A percentile compares a stretch with the other conserved stretches of the same genome.
phyloP scores from a whole-genome alignment of 2,113 vertebrate species.

The Nothocercus julius region DNA sequence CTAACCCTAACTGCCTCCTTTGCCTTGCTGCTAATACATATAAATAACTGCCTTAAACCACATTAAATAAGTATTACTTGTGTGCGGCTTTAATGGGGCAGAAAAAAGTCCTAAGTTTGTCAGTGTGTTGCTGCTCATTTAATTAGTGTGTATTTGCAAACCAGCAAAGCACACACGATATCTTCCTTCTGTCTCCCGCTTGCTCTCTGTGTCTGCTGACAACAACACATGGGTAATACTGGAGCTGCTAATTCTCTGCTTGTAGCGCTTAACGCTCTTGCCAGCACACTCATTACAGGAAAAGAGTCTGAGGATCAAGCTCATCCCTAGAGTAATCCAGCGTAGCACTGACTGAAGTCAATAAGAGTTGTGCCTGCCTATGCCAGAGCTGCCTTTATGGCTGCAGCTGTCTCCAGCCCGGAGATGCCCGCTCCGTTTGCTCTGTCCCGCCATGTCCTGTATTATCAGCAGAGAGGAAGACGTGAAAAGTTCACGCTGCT shows the following conservation, averaged over 20 bases:
- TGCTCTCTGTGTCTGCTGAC: neutral
- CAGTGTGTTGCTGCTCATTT: neutral
- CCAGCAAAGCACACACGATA: neutral
- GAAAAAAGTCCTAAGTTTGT: conserved; percentile 17
- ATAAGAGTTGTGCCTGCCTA: neutral
- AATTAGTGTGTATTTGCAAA: conserved; percentile 12
- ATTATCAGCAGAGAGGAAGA: neutral
- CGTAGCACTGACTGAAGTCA: neutral
- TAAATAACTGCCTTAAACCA: neutral
- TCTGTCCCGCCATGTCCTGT: neutral
- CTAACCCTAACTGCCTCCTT: neutral
- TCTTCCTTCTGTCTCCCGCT: neutral
- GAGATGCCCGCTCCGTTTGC: conserved; percentile 26
- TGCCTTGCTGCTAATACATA: neutral
- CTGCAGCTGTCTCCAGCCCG: neutral
- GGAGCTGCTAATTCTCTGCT: conserved; percentile 9
- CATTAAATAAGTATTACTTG: conserved; percentile 11
- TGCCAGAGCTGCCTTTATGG: neutral
- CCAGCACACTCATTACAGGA: neutral
- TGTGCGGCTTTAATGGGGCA: neutral
- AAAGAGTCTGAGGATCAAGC: conserved; percentile 21
- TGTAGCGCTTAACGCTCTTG: neutral
- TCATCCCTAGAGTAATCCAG: neutral
- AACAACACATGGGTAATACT: neutral
- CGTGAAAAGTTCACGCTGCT: conserved; percentile 31